phyloP scores from a whole-genome alignment of 2,797 vertebrate species.

The Propithecus perrieri region DNA sequence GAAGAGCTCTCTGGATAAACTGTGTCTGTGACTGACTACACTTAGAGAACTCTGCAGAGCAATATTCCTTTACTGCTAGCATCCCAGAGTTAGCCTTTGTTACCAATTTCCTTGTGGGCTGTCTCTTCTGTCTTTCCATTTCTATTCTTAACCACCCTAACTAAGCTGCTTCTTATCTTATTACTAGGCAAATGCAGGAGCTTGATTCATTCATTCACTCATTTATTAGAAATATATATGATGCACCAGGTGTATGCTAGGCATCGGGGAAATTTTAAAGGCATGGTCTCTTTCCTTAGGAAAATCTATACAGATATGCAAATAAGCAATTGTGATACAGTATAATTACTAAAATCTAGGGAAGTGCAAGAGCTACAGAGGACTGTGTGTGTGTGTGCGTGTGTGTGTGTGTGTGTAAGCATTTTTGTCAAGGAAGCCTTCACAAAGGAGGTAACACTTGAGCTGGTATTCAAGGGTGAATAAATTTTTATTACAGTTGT shows the following conservation, averaged over 20 bases:
- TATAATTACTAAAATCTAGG: background rate
- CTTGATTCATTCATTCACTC: background rate
- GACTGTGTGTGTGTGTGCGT: background rate
- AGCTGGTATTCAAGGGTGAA: background rate
- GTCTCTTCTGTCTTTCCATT: background rate
- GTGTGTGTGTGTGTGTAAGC: background rate
- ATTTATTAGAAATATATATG: background rate
- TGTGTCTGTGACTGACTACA: background rate
- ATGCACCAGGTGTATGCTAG: background rate
- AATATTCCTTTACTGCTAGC: background rate
- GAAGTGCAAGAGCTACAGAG: background rate
- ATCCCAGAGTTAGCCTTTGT: background rate
- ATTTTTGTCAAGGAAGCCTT: conserved; percentile 5
- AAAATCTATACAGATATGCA: background rate
- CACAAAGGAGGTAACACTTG: background rate
- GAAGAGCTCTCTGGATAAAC: background rate
- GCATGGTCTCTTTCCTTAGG: background rate
- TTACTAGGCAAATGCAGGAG: background rate
- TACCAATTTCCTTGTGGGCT: background rate
- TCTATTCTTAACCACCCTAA: background rate
- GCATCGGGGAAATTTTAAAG: background rate
- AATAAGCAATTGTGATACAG: background rate
- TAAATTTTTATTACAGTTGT: background rate
- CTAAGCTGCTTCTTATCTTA: background rate
- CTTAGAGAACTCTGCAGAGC: background rate